Percentiles rank a stretch among this genome's conserved stretches.
Conservation (phyloP, 2,113 vertebrate genomes). For the Bolborhynchus lineola region DNA sequence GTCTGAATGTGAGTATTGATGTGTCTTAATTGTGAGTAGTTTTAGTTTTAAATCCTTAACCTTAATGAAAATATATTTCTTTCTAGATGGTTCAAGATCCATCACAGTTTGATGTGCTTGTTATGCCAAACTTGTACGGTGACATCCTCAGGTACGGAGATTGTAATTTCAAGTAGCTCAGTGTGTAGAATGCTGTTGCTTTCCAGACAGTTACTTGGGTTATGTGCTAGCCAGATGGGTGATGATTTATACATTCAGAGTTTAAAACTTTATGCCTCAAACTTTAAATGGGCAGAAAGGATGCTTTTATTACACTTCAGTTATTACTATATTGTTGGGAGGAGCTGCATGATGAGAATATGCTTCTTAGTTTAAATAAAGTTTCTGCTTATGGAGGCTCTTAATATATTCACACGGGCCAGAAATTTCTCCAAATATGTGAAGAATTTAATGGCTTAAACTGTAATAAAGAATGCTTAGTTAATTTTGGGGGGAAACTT, state of each 20-base stretch:
- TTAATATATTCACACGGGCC: not conserved
- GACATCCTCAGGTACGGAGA: conserved; percentile 90
- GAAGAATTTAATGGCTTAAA: not conserved
- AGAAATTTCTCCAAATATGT: not conserved
- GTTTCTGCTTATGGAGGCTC: not conserved
- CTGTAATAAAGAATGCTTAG: not conserved
- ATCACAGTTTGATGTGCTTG: conserved; percentile 92
- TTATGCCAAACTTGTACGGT: conserved; percentile 97
- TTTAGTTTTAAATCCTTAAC: not conserved
- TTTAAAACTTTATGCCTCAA: not conserved
- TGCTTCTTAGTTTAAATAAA: not conserved
- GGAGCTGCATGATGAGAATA: not conserved
- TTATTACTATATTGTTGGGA: not conserved
- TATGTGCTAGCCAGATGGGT: not conserved
- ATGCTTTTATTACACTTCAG: not conserved
- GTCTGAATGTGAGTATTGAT: conserved; percentile 86
- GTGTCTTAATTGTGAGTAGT: not conserved
- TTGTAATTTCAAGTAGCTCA: not conserved
- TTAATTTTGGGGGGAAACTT: not conserved
- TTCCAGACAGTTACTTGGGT: not conserved
- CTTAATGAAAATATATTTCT: not conserved
- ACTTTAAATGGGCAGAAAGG: not conserved
- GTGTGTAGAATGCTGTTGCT: not conserved
- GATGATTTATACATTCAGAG: not conserved
- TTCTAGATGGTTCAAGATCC: conserved; percentile 96